These are phyloP conservation scores for Enteromius anoplus DNA, from an alignment of 2,797 vertebrate species.

Conservation along the genomic window DNA sequence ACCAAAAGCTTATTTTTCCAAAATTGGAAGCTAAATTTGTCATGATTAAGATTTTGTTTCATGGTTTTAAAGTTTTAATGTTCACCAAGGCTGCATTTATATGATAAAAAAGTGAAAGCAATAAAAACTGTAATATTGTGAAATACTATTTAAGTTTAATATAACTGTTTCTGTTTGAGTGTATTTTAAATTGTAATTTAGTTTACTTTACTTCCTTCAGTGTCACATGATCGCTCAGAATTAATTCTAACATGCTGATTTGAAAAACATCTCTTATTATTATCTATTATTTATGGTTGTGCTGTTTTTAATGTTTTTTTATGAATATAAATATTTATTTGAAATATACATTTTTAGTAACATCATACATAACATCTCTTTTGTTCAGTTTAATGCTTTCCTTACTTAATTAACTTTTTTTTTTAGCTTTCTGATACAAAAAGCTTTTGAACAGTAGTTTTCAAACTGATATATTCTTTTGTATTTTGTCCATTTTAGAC, in stretches of 20 bases:
- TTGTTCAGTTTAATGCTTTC: background rate
- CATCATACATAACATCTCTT: background rate
- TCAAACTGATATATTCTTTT: background rate
- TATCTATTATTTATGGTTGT: background rate
- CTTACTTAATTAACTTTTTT: background rate
- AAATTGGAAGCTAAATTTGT: background rate
- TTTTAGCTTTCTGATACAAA: background rate
- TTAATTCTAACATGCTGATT: background rate
- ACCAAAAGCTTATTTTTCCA: background rate
- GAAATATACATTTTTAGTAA: background rate
- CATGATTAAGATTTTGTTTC: background rate
- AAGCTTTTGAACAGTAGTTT: background rate
- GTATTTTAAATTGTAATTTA: background rate
- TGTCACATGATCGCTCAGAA: background rate
- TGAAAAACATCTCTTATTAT: background rate
- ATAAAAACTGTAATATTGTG: background rate
- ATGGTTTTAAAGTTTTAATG: background rate
- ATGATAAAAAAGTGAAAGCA: background rate
- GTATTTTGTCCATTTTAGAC: constrained; percentile 67
- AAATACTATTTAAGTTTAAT: background rate
- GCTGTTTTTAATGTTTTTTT: background rate
- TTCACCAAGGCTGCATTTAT: background rate
- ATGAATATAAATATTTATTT: background rate
- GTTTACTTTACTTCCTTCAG: background rate
- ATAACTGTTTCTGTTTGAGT: background rate